Evolutionary conservation across 1,140 invertebrate species (phyloP), one percentile per base, ranked within the genome.

Genomic region (Dinoponera quadriceps): DNA sequence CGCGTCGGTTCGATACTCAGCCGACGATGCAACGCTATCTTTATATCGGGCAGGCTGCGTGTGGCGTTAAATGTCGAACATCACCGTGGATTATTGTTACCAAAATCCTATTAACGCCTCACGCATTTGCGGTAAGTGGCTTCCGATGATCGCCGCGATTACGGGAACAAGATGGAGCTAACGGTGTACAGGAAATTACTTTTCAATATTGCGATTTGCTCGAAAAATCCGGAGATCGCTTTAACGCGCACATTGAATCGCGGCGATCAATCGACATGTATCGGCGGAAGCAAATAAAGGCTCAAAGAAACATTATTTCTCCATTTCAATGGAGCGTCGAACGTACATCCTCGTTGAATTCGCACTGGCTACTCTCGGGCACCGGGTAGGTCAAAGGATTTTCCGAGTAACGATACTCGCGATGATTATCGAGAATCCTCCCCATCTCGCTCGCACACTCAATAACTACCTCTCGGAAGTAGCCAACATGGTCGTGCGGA

Each of bases 331-430:
- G 59, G 48, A 48, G 55, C 83, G 29, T 63, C 27, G 81, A 84
- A 81, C 62, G 68, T 54, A n/a, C n/a, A 74, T 73, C 65, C 66
- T 72, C 55, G 59, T 62, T 63, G 20, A 22, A 75, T 48, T 44
- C 66, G 44, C 74, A 49, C 27, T 16, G 60, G 29, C 55, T 38
- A 54, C 22, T 65, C 60, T 80, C 60, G 55, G 33, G 14, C 22
- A 38, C 44, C 55, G 57, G n/a, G n/a, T 54, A 25, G 85, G 85
- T 87, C 85, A 85, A 87, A 87, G 85, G 54, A 87, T 87, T 88
- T 85, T 81, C 63, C 87, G 62, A 27, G 60, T 77, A 88, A 72
- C 83, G 54, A 83, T 81, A 84, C 74, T 20, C 49, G 18, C 75
- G 68, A 85, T 86, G 80, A 87, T 87, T 85, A 87, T 85, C 73